Base-by-base conservation (phyloP, 2,888 invertebrate species). In the Ophioninae sp. region DNA sequence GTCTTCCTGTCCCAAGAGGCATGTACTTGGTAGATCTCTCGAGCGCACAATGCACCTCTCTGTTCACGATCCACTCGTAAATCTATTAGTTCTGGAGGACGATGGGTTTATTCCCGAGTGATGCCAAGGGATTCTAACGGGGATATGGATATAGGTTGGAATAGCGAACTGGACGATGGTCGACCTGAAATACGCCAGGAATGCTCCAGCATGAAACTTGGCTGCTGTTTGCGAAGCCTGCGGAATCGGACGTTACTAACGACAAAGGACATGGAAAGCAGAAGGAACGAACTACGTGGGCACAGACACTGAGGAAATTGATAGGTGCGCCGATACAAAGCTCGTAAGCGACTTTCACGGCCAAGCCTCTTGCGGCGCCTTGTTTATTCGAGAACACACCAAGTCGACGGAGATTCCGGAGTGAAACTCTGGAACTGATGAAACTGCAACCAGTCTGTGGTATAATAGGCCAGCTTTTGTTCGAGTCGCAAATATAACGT, bases 61-160 rank as follows among this genome's bases (percentile, higher is more conserved):
- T 79, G 85, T 84, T 86, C 86, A 73, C 80, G 87, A 86, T 86
- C 81, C 85, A 87, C 86, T 86, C 85, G 86, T 87, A 87, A 87
- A 90, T 91, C 91, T 91, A 90, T 90, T 89, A 90, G 87, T 84
- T 63, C 67, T 59, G 75, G 87, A 86, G 88, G 89, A 87, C 85
- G 87, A 87, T 87, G 87, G 87, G 87, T 87, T 88, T 89, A 82
- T 84, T 75, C 84, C 75, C 81, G 67, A 71, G 75, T 63, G 81
- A 84, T 84, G 74, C 44, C 64, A 71, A 72, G 39, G 56, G 23
- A 67, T 20, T 30, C 41, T n/a, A 71, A 41, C 20, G 23, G 30
- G 30, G 44, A 67, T 77, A 65, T 51, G 39, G 69, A 67, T 78
- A 68, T 67, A 61, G 44, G 51, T 30, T 20, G 41, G 23, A 59